Base-by-base conservation (phyloP, 2,113 vertebrate species). In the Corythornis madagascariensis region DNA sequence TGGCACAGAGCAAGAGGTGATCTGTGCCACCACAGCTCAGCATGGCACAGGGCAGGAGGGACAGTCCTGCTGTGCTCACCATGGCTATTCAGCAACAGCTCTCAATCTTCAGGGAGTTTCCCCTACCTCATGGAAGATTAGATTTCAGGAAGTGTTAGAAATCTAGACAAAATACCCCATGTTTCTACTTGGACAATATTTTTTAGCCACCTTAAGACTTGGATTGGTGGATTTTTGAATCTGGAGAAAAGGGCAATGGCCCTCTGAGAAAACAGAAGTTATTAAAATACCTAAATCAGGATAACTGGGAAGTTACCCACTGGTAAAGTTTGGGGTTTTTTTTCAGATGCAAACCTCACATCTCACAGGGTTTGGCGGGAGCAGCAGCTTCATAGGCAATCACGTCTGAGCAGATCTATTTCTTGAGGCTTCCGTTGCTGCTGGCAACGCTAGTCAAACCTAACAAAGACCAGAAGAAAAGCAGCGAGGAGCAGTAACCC, bases 11-110 rank as follows among this genome's bases (percentile, higher is more conserved):
- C 59, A 11, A 33, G 52, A 52, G 57, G 38, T 1, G 3, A 35
- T 19, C 17, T 33, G 43, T 0, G 1, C 43, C 26, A 72, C 53
- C 71, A 19, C 22, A 18, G 55, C 42, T 21, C 61, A 22, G 17
- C 4, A 24, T 2, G 2, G 33, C 2, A 3, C 33, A 35, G 35
- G 48, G 48, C 2, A 0, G 52, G 26, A 50, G 59, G 35, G 53
- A 72, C 1, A 1, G 47, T 20, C 10, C n/a, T 25, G 47, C 31
- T 25, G 10, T 5, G 38, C 28, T 52, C 2, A 0, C n/a, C 13
- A 45, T 3, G 9, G n/a, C 29, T 35, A 7, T 33, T 60, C 75
- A 17, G 50, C 43, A 20, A 75, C 16, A 60, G 45, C 14, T 29
- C 26, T 24, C 13, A 15, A 24, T 26, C 40, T 43, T 33, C 42